phyloP scores from a whole-genome alignment of 2,888 invertebrate species.

The Philereme transversata region DNA sequence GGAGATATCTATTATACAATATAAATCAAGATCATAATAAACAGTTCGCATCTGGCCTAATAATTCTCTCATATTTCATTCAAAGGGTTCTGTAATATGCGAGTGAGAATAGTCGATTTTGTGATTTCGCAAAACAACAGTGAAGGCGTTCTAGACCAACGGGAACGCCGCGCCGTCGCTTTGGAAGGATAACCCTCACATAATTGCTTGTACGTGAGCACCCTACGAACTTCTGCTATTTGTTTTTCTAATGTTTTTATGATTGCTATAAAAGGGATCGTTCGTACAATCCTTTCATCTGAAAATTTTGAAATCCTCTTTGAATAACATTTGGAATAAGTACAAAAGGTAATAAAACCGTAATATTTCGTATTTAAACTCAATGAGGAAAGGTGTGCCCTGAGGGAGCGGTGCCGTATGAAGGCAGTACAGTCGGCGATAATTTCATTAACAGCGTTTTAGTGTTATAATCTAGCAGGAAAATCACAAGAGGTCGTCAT shows the following conservation, averaged over 20 bases:
- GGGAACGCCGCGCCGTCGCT: constrained; percentile 11
- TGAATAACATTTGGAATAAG: constrained; percentile 28
- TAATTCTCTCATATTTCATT: constrained; percentile 38
- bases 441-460: too few species aligned
- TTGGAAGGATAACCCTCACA: constrained; percentile 38
- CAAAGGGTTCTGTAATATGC: constrained; percentile 34
- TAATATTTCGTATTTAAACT: constrained; percentile 38
- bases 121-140: constrained; percentile 29
- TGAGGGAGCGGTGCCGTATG: constrained; percentile 29
- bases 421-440: not conserved
- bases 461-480: too few species aligned
- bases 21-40: constrained; percentile 36
- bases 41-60: constrained; percentile 37
- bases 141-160: constrained; percentile 29
- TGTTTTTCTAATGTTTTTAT: constrained; percentile 44
- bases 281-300: constrained; percentile 35
- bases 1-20: constrained; percentile 32
- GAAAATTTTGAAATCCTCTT: constrained; percentile 34
- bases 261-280: constrained; percentile 42
- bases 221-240: constrained; percentile 38
- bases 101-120: constrained; percentile 36
- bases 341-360: constrained; percentile 34
- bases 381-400: constrained; percentile 36
- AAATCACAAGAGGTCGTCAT: too few species aligned
- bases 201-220: constrained; percentile 42